Evolutionary conservation across 2,888 invertebrate genomes (phyloP), one percentile per base, ranked within the genome.

Genomic region (Drosophila cyrtoloma): DNA sequence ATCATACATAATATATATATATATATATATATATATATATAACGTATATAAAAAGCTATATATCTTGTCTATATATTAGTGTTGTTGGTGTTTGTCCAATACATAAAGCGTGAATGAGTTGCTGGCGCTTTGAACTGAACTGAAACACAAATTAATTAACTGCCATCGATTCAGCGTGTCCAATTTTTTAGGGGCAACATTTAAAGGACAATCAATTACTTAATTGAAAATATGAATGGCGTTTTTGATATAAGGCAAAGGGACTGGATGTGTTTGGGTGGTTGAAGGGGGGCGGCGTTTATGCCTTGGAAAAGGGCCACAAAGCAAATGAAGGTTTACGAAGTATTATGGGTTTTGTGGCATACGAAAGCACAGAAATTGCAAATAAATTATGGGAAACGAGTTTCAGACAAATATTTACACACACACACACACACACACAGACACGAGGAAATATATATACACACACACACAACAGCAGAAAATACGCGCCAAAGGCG

Each of bases 201-300:
- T 75, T 80, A 75, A 71, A 61, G 79, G 61, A 75, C 83, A 83
- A 88, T 86, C 88, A 86, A 86, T 88, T 86, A 88, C 84, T 84
- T 88, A 86, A 86, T 86, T 86, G 84, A 80, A 84, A 81, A 81
- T 67, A 70, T 75, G 63, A 79, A 74, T 63, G 64, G 39, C 37
- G 37, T 37, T 53, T 35, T 39, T 19, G 14, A 0, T 12, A 9
- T 7, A 26, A 16, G 22, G 16, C 14, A n/a, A 44, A 6, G 44
- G 10, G 10, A 9, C 51, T 5, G 28, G 28, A 5, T 22, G 33
- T 7, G 53, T 28, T 16, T 35, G 32, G 52, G 30, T n/a, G 58
- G 70, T 37, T 57, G 37, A 10, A 3, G 2, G n/a, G 0, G 16
- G 51, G 9, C 3, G 1, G 3, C 33, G 16, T 9, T 22, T 35